A percentile compares a stretch with the other conserved stretches of the same genome.
phyloP scores from a whole-genome alignment of 1,140 invertebrate genomes.

The Diachasmimorpha longicaudata region DNA sequence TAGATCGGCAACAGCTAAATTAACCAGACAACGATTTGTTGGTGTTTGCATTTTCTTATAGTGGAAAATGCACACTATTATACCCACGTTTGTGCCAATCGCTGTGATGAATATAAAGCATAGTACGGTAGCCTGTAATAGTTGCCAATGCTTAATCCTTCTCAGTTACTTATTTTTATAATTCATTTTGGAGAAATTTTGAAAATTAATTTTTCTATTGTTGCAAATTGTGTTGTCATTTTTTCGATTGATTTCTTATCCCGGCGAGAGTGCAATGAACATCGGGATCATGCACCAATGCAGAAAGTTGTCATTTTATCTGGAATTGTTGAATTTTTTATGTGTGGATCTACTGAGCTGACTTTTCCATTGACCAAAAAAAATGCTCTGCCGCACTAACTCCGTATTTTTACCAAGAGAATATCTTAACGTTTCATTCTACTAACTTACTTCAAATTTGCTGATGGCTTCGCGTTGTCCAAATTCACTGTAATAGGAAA shows the following conservation, averaged over 20 bases:
- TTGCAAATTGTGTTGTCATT: neutral
- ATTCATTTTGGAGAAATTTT: neutral
- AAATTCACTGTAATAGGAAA: slow-evolving; percentile 65
- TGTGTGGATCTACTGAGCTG: no score
- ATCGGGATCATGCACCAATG: neutral
- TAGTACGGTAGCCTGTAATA: slow-evolving; percentile 54
- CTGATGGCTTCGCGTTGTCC: slow-evolving; percentile 48
- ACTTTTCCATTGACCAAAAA: no score
- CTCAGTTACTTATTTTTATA: neutral
- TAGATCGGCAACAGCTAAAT: slow-evolving; percentile 73
- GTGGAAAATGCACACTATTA: slow-evolving; percentile 56
- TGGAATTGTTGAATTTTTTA: no score
- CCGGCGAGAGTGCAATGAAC: neutral
- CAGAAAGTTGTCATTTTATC: no score
- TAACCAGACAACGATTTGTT: slow-evolving; percentile 77
- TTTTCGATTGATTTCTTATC: neutral
- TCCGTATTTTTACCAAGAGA: no score
- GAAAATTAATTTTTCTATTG: neutral
- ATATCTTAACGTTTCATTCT: no score
- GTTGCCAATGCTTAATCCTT: slow-evolving; percentile 13
- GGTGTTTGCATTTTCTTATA: slow-evolving; percentile 76
- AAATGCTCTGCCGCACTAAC: no score
- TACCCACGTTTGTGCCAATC: slow-evolving; percentile 55
- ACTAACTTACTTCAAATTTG: slow-evolving; percentile 47
- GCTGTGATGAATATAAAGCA: slow-evolving; percentile 55